Percentiles rank a stretch among this genome's conserved stretches.
These are phyloP conservation scores for Rhinoderma darwinii DNA, from an alignment of 2,113 vertebrate species.

Conservation along the genomic window DNA sequence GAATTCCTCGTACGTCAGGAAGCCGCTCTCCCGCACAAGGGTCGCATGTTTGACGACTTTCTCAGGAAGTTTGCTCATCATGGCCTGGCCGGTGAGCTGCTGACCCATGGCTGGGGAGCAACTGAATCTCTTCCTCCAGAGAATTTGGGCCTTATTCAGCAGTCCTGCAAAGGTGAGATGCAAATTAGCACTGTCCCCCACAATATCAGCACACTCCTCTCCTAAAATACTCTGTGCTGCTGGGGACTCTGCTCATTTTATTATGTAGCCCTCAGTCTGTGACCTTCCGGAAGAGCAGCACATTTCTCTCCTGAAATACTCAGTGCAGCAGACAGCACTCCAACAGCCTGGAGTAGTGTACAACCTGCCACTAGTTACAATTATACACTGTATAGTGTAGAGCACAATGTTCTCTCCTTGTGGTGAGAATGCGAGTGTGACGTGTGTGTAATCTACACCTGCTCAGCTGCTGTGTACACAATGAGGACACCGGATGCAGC, in stretches of 20 bases:
- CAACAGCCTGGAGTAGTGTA: not conserved
- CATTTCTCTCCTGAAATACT: not conserved
- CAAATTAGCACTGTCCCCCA: not conserved
- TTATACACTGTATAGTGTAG: not conserved
- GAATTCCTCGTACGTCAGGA: slow-evolving; percentile 96
- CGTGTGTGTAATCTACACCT: not conserved
- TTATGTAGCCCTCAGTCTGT: no score
- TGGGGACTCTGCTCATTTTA: no score
- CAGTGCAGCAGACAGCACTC: not conserved
- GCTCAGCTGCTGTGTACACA: not conserved
- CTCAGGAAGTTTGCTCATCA: slow-evolving; percentile 91
- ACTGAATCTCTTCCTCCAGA: slow-evolving; percentile 58
- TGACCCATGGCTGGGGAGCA: slow-evolving; percentile 86
- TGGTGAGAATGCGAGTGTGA: no score
- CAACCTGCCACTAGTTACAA: not conserved
- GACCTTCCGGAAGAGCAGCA: no score
- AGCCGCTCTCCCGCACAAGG: slow-evolving; percentile 90
- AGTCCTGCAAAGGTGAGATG: slow-evolving; percentile 70
- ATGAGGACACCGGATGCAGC: not conserved
- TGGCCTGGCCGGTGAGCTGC: slow-evolving; percentile 88
- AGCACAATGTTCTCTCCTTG: not conserved
- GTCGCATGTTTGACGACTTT: slow-evolving; percentile 89
- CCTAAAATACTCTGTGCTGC: no score
- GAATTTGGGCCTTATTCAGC: slow-evolving; percentile 72
- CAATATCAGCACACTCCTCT: no score